Conservation (phyloP, 2,888 invertebrate genomes). For the Melieria omissa region DNA sequence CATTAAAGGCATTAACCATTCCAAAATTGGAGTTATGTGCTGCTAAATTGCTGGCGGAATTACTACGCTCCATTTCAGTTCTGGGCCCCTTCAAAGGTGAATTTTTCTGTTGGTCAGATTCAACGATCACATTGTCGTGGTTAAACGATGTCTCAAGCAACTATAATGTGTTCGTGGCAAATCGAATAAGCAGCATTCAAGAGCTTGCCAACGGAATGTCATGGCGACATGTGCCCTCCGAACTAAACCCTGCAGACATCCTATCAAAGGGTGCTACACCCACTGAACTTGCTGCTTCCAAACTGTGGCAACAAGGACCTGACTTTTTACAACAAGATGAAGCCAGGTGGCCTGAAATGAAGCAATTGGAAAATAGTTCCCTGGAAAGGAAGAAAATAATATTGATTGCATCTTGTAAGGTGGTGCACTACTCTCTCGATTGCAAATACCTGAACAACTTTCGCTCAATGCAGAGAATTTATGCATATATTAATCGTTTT, state of each 20-base stretch:
- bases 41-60: slow-evolving; percentile 3
- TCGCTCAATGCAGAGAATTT: slow-evolving; percentile 21
- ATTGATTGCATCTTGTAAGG: neutral
- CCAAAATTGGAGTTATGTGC: slow-evolving; percentile 22
- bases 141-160: neutral
- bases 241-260: slow-evolving; percentile 6
- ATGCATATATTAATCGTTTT: slow-evolving; percentile 19
- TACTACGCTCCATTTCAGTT: neutral
- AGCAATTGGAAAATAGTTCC: neutral
- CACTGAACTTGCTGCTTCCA: neutral
- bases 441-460: slow-evolving; percentile 24
- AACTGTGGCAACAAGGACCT: slow-evolving; percentile 24
- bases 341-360: slow-evolving; percentile 5
- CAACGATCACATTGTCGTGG: neutral
- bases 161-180: slow-evolving; percentile 7
- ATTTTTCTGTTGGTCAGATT: slow-evolving; percentile 14
- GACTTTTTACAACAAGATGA: slow-evolving; percentile 16
- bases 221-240: neutral
- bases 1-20: neutral
- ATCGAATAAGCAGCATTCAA: slow-evolving; percentile 10
- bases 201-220: neutral
- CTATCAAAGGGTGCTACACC: slow-evolving; percentile 1
- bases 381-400: neutral
- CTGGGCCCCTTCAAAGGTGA: neutral
- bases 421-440: slow-evolving; percentile 5